Evolutionary conservation across 2,888 invertebrate species (phyloP).

Genomic region (Phengaris arion): DNA sequence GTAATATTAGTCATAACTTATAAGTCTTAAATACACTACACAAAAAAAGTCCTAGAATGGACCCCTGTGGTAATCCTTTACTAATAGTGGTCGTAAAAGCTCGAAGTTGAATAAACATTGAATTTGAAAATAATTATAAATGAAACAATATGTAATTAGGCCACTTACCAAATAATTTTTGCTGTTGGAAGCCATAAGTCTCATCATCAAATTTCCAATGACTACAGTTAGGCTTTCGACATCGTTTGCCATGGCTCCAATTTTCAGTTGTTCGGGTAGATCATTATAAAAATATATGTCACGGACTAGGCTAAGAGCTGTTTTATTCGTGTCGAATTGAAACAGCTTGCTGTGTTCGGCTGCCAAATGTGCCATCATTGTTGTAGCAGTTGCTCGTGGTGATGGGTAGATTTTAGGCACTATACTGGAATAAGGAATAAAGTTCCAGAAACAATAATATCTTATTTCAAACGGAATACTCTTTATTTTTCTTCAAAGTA

Average conservation of each 20-base stretch:
- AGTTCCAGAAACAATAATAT: background rate
- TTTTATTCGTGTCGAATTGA: conserved; percentile 48
- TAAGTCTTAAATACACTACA: background rate
- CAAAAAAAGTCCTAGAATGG: background rate
- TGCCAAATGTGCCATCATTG: conserved; percentile 54
- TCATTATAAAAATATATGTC: conserved; percentile 66
- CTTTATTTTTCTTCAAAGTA: too few species aligned
- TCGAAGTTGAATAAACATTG: background rate
- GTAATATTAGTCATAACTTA: too few species aligned
- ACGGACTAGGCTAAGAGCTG: conserved; percentile 57
- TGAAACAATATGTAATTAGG: too few species aligned
- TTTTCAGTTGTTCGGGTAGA: conserved; percentile 55
- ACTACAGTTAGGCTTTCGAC: conserved; percentile 47
- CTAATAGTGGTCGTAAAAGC: background rate
- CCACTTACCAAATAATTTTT: conserved; percentile 85
- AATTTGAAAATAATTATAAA: background rate
- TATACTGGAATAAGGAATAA: conserved; percentile 49
- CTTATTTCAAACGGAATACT: too few species aligned
- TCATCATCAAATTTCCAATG: conserved; percentile 55
- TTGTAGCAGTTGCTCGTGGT: conserved; percentile 51
- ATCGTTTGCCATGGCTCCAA: conserved; percentile 40
- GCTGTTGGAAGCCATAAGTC: conserved; percentile 81
- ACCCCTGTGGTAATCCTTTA: background rate
- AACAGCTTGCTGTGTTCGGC: conserved; percentile 52
- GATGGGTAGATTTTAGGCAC: conserved; percentile 57